phyloP scores from a whole-genome alignment of 2,888 invertebrate genomes.

The Pteria penguin region DNA sequence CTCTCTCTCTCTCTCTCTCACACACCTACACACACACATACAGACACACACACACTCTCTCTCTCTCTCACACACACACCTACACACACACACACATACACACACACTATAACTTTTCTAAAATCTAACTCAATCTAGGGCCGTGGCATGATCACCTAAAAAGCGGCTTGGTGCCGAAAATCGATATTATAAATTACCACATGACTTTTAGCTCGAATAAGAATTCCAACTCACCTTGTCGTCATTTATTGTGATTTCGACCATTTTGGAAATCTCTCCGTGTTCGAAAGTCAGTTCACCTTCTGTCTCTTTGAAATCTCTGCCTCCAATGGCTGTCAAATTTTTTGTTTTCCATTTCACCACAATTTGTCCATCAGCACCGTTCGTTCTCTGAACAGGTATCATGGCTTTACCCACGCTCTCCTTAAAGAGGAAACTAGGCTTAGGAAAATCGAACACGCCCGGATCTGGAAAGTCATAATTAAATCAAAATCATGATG shows the following conservation, averaged over 20 bases:
- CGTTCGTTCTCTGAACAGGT: constrained; percentile 81
- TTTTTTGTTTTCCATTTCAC: constrained; percentile 83
- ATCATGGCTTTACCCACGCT: constrained; percentile 82
- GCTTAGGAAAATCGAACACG: constrained; percentile 82
- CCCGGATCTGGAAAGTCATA: constrained; percentile 82
- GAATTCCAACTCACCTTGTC: constrained; percentile 81
- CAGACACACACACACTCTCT: too few species aligned
- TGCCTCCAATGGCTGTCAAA: constrained; percentile 82
- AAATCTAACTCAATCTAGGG: too few species aligned
- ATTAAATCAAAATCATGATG: neutral
- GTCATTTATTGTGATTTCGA: constrained; percentile 83
- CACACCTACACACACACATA: too few species aligned
- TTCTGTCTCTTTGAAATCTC: constrained; percentile 82
- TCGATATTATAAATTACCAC: too few species aligned
- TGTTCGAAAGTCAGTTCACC: constrained; percentile 80
- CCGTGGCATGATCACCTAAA: too few species aligned
- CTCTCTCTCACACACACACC: too few species aligned
- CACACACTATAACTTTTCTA: too few species aligned
- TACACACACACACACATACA: too few species aligned
- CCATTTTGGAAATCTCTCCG: constrained; percentile 81
- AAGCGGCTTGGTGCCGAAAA: too few species aligned
- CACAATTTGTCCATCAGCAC: constrained; percentile 82
- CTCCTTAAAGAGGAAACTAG: constrained; percentile 83
- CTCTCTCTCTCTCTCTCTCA: too few species aligned
- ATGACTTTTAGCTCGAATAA: too few species aligned